Conservation (phyloP, 2,113 vertebrate species). For the Tyrannus savana region DNA sequence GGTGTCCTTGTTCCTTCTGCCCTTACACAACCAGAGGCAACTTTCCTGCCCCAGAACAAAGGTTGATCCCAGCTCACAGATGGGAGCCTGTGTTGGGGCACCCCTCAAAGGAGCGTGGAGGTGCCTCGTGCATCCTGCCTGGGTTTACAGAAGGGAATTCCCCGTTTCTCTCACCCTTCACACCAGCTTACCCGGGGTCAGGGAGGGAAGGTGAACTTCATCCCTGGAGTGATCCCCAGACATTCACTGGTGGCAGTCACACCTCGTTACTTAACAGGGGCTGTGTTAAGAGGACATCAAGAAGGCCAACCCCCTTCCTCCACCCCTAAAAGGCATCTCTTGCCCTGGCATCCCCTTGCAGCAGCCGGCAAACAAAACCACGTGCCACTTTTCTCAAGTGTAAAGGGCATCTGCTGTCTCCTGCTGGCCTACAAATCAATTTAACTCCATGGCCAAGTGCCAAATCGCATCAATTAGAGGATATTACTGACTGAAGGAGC, state of each 20-base stretch:
- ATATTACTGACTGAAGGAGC: slow-evolving; percentile 47
- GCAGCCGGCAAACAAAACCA: neutral
- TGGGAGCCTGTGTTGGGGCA: neutral
- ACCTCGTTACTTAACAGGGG: neutral
- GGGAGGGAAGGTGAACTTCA: neutral
- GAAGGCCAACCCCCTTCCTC: neutral
- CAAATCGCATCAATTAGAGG: slow-evolving; percentile 57
- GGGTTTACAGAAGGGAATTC: neutral
- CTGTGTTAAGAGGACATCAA: neutral
- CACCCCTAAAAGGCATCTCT: neutral
- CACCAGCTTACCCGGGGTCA: neutral
- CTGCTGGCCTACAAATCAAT: slow-evolving; percentile 55
- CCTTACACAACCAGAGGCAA: neutral
- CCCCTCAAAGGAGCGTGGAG: neutral
- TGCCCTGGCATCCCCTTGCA: neutral
- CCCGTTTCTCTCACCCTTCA: neutral
- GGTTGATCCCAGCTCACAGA: neutral
- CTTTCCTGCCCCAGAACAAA: neutral
- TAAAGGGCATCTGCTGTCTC: slow-evolving; percentile 45
- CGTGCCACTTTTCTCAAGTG: slow-evolving; percentile 20
- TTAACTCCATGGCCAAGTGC: slow-evolving; percentile 37
- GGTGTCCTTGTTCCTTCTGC: neutral
- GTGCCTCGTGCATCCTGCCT: neutral
- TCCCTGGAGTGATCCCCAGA: neutral
- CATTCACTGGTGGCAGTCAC: neutral